phyloP scores from a whole-genome alignment of 37 sponge, comb jelly and placozoan genomes.

The Aphrocallistes beatrix region DNA sequence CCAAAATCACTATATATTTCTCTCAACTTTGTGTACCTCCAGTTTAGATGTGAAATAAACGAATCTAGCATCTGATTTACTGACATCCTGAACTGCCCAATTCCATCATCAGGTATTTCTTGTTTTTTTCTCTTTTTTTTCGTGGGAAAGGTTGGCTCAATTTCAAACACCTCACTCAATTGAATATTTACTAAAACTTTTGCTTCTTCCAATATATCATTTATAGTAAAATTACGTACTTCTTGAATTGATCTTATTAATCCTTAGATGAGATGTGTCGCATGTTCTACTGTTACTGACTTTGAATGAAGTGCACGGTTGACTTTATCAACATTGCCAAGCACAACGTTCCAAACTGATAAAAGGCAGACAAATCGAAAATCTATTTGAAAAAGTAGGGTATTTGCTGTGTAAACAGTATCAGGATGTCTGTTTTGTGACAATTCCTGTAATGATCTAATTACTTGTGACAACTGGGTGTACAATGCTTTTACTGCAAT shows the following conservation, averaged over 20 bases:
- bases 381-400: neutral
- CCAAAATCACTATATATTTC: neutral
- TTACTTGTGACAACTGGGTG: neutral
- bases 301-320: neutral
- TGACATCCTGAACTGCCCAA: neutral
- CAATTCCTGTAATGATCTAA: neutral
- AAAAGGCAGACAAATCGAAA: neutral
- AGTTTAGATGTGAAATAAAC: neutral
- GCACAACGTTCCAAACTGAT: neutral
- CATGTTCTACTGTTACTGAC: constrained; percentile 9
- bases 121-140: neutral
- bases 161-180: constrained; percentile 9
- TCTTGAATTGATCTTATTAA: constrained; percentile 12
- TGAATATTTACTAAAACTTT: neutral
- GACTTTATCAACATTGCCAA: neutral
- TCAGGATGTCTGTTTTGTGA: constrained; percentile 7
- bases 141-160: neutral
- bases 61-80: neutral
- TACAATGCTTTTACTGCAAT: neutral
- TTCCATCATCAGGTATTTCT: neutral
- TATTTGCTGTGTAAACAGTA: neutral
- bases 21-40: constrained; percentile 3
- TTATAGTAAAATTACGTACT: neutral
- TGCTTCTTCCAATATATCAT: constrained; percentile 3
- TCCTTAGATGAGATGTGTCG: neutral